phyloP scores from a whole-genome alignment of 2,113 vertebrate species.

The Nyctibius bracteatus region DNA sequence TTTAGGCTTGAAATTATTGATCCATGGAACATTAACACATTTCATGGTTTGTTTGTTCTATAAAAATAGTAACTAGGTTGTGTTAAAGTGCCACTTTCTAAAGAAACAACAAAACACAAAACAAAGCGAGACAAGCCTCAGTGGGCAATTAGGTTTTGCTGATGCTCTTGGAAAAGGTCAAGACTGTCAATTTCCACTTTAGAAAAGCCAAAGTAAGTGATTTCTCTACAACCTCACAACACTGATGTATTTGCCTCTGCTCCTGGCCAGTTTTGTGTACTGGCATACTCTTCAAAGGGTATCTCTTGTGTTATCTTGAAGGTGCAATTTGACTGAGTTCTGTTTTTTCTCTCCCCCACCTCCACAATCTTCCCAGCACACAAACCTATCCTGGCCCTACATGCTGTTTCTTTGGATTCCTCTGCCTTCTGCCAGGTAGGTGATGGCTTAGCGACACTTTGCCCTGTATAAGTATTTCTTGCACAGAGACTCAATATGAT shows the following conservation, averaged over 20 bases:
- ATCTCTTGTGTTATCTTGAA: neutral
- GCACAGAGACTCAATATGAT: neutral
- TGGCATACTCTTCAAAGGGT: neutral
- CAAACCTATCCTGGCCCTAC: neutral
- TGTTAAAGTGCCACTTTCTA: neutral
- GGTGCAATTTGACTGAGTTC: neutral
- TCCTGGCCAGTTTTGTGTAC: neutral
- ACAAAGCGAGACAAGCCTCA: neutral
- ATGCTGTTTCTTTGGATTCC: neutral
- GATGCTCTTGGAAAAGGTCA: neutral
- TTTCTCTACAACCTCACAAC: neutral
- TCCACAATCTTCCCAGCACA: neutral
- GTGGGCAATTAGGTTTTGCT: neutral
- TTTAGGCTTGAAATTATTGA: slow-evolving; percentile 6
- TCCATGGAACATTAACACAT: neutral
- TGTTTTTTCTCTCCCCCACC: rapidly evolving
- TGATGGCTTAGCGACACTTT: neutral
- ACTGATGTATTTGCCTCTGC: neutral
- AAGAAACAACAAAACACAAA: neutral
- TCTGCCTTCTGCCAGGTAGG: neutral
- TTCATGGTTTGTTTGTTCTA: neutral
- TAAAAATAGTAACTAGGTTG: neutral
- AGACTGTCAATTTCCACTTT: neutral
- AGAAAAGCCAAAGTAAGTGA: neutral
- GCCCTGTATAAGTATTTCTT: neutral